Evolutionary conservation across 1,140 invertebrate genomes (phyloP).

Genomic region (Drosophila asahinai): DNA sequence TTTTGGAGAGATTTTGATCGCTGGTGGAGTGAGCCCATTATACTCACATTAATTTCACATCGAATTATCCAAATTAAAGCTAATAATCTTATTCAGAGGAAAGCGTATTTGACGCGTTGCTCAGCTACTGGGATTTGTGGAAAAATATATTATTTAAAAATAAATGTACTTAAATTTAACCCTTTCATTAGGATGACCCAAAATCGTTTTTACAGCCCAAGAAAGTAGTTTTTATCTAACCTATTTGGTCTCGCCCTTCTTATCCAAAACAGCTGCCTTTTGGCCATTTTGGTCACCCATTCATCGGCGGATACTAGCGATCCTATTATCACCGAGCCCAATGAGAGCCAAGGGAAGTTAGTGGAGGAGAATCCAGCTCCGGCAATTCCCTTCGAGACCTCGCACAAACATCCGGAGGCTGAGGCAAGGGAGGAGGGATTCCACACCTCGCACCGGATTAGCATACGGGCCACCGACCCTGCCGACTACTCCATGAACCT

Average conservation of each 20-base stretch:
- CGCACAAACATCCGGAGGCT: conserved; percentile 75
- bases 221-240: neutral
- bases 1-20: neutral
- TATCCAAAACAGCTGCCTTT: conserved; percentile 43
- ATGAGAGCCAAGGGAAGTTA: neutral
- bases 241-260: neutral
- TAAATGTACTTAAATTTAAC: no score
- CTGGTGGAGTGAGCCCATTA: conserved; percentile 13
- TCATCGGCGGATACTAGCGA: conserved; percentile 3
- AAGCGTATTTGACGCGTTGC: neutral
- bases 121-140: neutral
- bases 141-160: neutral
- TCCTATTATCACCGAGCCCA: conserved; percentile 29
- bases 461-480: conserved; percentile 56
- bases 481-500: conserved; percentile 77
- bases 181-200: no score
- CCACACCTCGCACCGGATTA: conserved; percentile 77
- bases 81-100: neutral
- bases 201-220: neutral
- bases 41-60: conserved; percentile 2
- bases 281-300: conserved; percentile 49
- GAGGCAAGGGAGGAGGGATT: conserved; percentile 62
- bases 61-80: neutral
- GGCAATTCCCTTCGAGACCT: conserved; percentile 67
- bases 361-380: conserved; percentile 2